Percentiles rank a stretch among this genome's conserved stretches.
Conservation (phyloP, 2,797 vertebrate genomes). For the Lepilemur ruficaudatus region DNA sequence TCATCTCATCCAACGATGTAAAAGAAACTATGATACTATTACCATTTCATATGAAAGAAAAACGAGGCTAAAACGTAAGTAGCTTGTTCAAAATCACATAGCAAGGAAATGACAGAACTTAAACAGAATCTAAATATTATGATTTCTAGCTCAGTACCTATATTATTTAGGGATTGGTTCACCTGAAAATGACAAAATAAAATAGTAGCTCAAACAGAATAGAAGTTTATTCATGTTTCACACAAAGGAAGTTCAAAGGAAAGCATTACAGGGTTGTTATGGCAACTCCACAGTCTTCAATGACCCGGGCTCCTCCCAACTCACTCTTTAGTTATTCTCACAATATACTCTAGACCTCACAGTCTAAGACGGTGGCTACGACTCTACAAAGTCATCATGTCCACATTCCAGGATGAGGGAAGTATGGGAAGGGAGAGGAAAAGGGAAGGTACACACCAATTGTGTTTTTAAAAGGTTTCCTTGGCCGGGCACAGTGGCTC, state of each 20-base stretch:
- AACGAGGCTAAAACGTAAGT: neutral
- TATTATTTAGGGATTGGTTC: neutral
- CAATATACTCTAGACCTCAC: neutral
- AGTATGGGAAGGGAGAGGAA: neutral
- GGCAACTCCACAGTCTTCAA: neutral
- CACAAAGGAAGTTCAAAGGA: neutral
- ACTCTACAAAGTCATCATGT: neutral
- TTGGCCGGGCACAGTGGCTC: too few relatives aligned
- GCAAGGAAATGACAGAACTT: neutral
- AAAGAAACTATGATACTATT: neutral
- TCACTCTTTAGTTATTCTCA: neutral
- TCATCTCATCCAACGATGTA: neutral
- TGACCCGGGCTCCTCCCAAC: neutral
- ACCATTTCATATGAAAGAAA: neutral
- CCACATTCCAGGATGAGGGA: neutral
- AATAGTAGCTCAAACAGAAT: neutral
- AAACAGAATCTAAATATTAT: slow-evolving; percentile 2
- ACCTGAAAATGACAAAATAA: slow-evolving; percentile 25
- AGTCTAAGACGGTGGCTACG: neutral
- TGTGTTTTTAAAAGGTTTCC: neutral
- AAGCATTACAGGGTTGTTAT: neutral
- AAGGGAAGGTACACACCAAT: neutral
- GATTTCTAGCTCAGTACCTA: neutral
- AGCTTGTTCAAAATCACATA: neutral
- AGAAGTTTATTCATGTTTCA: neutral